These are phyloP conservation scores for Hipparchia sbordonii DNA, from an alignment of 2,888 invertebrate species.

Conservation along the genomic window DNA sequence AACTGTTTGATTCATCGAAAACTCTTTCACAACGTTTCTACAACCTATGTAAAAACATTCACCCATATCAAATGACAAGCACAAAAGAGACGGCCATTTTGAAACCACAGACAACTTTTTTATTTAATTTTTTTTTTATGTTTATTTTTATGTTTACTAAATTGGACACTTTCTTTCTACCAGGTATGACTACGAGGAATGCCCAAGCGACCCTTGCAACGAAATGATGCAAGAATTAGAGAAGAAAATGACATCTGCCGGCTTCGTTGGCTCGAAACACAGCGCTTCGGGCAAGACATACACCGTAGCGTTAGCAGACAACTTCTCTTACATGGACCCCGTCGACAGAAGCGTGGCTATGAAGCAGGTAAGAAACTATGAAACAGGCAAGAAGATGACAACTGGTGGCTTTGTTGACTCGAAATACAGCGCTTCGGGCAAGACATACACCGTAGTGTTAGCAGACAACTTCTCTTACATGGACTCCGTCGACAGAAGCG, in stretches of 20 bases:
- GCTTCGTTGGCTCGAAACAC: constrained; percentile 84
- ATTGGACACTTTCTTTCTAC: constrained; percentile 51
- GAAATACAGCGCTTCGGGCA: constrained; percentile 78
- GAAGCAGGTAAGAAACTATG: constrained; percentile 86
- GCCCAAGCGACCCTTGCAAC: constrained; percentile 92
- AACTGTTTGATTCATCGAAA: too few species aligned
- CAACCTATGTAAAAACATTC: too few species aligned
- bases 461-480: constrained; percentile 98
- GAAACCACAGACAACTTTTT: too few species aligned
- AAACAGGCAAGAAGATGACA: background rate
- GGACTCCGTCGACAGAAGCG: constrained; percentile 96
- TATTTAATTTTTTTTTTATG: too few species aligned
- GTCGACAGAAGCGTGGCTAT: constrained; percentile 95
- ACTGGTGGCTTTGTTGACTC: constrained; percentile 79
- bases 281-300: constrained; percentile 86
- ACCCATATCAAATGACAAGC: too few species aligned
- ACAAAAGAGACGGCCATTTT: too few species aligned
- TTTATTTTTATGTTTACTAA: background rate
- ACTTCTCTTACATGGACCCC: constrained; percentile 98
- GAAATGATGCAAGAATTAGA: constrained; percentile 95
- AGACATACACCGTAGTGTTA: constrained; percentile 89
- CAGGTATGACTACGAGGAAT: constrained; percentile 99
- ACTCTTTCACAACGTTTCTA: too few species aligned
- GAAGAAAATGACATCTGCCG: constrained; percentile 83
- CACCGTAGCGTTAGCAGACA: constrained; percentile 91